Evolutionary conservation across 2,797 vertebrate species (phyloP), one percentile per base, ranked within the genome.

Genomic region (Macropodus opercularis): DNA sequence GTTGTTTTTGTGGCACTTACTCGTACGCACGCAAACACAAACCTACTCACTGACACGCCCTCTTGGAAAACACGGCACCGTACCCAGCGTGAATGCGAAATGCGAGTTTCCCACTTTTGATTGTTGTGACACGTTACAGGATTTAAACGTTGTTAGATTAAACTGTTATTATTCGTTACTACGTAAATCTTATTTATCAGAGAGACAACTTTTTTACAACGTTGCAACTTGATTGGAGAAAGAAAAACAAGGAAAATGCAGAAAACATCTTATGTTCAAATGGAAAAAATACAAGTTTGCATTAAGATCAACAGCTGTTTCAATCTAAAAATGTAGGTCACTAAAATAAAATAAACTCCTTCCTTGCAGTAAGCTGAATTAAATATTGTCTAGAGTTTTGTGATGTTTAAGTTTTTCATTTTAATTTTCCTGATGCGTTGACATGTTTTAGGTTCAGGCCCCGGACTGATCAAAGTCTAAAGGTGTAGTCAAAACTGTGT

Each of bases 1-100:
- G n/a, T n/a, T n/a, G n/a, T n/a, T 49, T 66, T 18, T 48, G 8
- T 51, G 51, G 40, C 63, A 56, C 34, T 64, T 31, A 43, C 40
- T 58, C 63, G 61, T 9, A 31, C 27, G 27, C 23, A 34, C 26
- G 27, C 23, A 34, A 55, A 60, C 38, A 47, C 15, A 31, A 36
- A 18, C 36, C 46, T 26, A 40, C 35, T 26, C 41, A 15, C 46
- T 22, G 47, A 74, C 50, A 41, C 29, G 2, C 31, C 41, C 13
- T 18, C 36, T 47, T 36, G 21, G 21, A 21, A 26, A 53, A 61
- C 47, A 54, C 54, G 50, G 43, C 39, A 38, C 24, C 38, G 4
- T 32, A 48, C 36, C 46, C 46, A 35, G 26, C 42, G 58, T 43
- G 19, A 42, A 50, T 35, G 49, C 21, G n/a, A 44, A 56, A 44